phyloP scores from a whole-genome alignment of 2,888 invertebrate genomes.

The Nomada fabriciana region DNA sequence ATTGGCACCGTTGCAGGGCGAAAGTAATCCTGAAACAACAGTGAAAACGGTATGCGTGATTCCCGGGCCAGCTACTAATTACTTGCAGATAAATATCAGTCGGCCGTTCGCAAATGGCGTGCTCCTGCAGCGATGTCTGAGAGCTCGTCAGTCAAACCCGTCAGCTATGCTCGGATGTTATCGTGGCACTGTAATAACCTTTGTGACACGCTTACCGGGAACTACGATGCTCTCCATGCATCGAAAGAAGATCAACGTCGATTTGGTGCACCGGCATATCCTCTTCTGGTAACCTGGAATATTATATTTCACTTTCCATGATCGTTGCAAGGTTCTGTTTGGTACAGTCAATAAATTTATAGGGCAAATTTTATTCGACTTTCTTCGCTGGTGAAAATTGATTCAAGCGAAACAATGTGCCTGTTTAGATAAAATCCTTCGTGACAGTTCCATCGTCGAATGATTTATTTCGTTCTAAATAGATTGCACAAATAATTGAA shows the following conservation, averaged over 20 bases:
- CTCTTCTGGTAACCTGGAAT: neutral
- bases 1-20: constrained; percentile 68
- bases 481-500: too few relatives aligned
- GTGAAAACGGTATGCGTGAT: constrained; percentile 75
- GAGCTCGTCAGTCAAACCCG: constrained; percentile 80
- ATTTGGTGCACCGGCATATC: neutral
- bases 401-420: too few relatives aligned
- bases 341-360: too few relatives aligned
- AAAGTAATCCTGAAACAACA: constrained; percentile 61
- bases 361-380: too few relatives aligned
- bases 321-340: too few relatives aligned
- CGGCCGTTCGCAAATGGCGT: constrained; percentile 78
- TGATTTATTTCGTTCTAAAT: too few relatives aligned
- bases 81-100: constrained; percentile 81
- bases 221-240: constrained; percentile 63
- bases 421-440: too few relatives aligned
- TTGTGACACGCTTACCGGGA: constrained; percentile 69
- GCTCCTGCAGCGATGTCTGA: constrained; percentile 80
- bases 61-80: constrained; percentile 79
- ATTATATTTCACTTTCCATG: too few relatives aligned
- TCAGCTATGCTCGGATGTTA: constrained; percentile 76
- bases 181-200: constrained; percentile 73
- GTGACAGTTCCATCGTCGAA: too few relatives aligned
- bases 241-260: constrained; percentile 36
- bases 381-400: too few relatives aligned